Percentiles rank a stretch among this genome's conserved stretches.
phyloP scores from a whole-genome alignment of 53 echinoderm and acorn worm species.

The Stichopus horrens region DNA sequence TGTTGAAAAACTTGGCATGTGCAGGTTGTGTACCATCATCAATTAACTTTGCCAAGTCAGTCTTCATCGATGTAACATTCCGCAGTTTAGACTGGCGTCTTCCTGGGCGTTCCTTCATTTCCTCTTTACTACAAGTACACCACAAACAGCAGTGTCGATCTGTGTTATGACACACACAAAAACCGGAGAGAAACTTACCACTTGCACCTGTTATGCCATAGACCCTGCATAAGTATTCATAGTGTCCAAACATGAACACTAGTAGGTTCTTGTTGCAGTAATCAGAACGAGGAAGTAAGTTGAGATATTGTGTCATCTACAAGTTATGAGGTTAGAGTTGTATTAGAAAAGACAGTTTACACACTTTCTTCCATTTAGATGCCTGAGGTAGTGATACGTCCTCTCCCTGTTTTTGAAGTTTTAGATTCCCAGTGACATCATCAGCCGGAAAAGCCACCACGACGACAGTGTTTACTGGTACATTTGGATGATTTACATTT shows the following conservation, averaged over 20 bases:
- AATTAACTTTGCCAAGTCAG: neutral
- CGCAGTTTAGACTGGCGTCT: neutral
- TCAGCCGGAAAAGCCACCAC: too few species aligned
- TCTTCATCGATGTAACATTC: neutral
- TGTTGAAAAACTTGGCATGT: neutral
- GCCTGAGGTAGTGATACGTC: neutral
- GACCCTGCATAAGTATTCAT: too few species aligned
- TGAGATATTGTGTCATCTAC: neutral
- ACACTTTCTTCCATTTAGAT: slow-evolving; percentile 7
- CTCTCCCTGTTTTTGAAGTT: neutral
- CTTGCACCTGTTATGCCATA: too few species aligned
- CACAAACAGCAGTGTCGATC: neutral
- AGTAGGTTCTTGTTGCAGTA: too few species aligned
- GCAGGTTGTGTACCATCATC: neutral
- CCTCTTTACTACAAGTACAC: neutral
- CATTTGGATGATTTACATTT: neutral
- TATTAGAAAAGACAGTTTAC: neutral
- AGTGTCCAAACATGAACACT: too few species aligned
- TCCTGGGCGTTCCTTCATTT: neutral
- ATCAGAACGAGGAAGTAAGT: too few species aligned
- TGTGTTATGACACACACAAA: neutral
- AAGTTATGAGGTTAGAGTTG: neutral
- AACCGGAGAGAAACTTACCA: too few species aligned
- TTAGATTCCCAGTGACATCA: too few species aligned
- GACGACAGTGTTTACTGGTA: too few species aligned